Conservation (phyloP, 2,113 vertebrate species). For the Centropus bengalensis region DNA sequence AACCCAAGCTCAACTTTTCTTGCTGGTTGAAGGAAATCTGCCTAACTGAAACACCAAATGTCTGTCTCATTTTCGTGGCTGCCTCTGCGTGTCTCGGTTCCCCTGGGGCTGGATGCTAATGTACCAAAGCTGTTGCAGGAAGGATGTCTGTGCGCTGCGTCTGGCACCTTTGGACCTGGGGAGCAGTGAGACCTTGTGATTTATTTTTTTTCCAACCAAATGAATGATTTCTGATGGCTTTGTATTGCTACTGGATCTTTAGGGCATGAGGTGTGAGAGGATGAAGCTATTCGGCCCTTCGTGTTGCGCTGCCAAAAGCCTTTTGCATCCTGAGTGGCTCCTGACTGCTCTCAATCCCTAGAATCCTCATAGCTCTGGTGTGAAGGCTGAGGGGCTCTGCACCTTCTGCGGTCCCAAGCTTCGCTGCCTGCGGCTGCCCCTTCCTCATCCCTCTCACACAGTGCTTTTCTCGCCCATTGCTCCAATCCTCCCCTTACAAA, state of each 20-base stretch:
- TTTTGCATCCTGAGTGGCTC: not conserved
- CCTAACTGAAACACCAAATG: not conserved
- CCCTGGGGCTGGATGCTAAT: not conserved
- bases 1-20: not conserved
- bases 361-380: accelerated
- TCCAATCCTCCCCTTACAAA: accelerated
- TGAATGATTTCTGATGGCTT: not conserved
- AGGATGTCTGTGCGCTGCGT: not conserved
- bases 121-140: not conserved
- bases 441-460: not conserved
- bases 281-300: not conserved
- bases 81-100: not conserved
- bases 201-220: not conserved
- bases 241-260: not conserved
- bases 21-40: not conserved
- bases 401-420: not conserved
- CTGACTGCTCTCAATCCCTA: accelerated
- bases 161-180: not conserved
- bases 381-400: too few species aligned
- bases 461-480: not conserved
- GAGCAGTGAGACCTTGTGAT: not conserved
- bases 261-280: not conserved
- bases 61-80: constrained; percentile 24
- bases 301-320: not conserved
- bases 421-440: accelerated